Evolutionary conservation across 2,797 vertebrate genomes (phyloP), one percentile per base, ranked within the genome.

Genomic region (Pseudochirops corinnae): DNA sequence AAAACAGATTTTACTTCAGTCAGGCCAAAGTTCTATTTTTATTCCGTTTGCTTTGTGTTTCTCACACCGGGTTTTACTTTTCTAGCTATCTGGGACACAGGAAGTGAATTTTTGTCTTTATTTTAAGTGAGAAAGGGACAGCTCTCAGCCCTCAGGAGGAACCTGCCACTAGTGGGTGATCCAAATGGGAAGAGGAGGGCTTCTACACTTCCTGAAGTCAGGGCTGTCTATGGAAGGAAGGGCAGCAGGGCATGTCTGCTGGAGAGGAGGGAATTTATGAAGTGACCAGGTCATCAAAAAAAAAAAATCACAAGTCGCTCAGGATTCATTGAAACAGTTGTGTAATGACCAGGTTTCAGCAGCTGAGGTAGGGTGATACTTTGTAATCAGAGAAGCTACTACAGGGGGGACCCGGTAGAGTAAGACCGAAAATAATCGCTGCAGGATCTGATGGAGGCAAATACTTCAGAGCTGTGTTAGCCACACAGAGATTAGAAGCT

Each of bases 301-400:
- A 95, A 95, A 94, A 90, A 91, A 91, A 52, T 14, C 94, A 93
- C 90, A 60, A 92, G 95, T 93, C 93, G 0, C 92, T 94, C 92
- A 29, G 97, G 95, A 97, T 94, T 95, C 96, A 94, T 58, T 0
- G 5, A 95, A 94, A 94, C 97, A 97, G 95, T 94, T 97, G 97
- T n/a, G 57, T 96, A 96, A 94, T 55, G 96, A 96, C 92, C 96
- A 93, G 92, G 94, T 96, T 93, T 96, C 96, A 93, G 96, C 95
- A 97, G 96, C 96, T 93, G 97, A 96, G 94, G 95, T 93, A 74
- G 93, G 95, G 91, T 90, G 97, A 96, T 24, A 90, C 93, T 97
- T 95, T 97, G 97, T 96, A 97, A 97, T 95, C 56, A 91, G 95
- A 96, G 96, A 97, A 96, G 95, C 90, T 10, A 10, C 55, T 91